Percentiles rank a stretch among this genome's conserved stretches.
Conservation (phyloP, 2,797 vertebrate genomes). For the Falco biarmicus region DNA sequence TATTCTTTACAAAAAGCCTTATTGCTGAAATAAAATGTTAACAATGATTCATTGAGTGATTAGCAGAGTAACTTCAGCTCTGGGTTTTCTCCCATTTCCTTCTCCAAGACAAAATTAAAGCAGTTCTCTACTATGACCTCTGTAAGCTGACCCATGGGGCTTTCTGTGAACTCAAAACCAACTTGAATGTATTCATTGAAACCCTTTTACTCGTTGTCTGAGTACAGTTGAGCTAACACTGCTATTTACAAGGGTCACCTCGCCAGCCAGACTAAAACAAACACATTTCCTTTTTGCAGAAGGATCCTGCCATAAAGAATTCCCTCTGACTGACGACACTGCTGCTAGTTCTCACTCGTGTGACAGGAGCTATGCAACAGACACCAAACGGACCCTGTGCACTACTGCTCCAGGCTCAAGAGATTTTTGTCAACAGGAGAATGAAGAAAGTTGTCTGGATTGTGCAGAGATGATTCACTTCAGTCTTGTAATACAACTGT, state of each 20-base stretch:
- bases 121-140: background rate
- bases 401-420: rapidly evolving
- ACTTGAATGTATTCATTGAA: background rate
- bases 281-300: background rate
- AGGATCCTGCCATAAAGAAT: background rate
- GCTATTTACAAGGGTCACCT: background rate
- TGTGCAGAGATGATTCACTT: background rate
- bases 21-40: conserved; percentile 21
- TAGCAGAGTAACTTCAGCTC: background rate
- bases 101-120: background rate
- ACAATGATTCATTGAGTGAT: conserved; percentile 16
- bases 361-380: too few species aligned
- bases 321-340: background rate
- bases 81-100: background rate
- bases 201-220: background rate
- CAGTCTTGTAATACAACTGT: background rate
- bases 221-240: background rate
- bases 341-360: background rate
- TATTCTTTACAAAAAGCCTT: background rate
- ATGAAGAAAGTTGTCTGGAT: background rate
- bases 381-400: rapidly evolving
- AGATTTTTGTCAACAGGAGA: background rate
- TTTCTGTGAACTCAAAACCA: background rate
- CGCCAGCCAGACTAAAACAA: background rate
- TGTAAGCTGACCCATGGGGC: background rate